Conservation (phyloP, 2,113 vertebrate genomes). For the Potamarius usumacintae region DNA sequence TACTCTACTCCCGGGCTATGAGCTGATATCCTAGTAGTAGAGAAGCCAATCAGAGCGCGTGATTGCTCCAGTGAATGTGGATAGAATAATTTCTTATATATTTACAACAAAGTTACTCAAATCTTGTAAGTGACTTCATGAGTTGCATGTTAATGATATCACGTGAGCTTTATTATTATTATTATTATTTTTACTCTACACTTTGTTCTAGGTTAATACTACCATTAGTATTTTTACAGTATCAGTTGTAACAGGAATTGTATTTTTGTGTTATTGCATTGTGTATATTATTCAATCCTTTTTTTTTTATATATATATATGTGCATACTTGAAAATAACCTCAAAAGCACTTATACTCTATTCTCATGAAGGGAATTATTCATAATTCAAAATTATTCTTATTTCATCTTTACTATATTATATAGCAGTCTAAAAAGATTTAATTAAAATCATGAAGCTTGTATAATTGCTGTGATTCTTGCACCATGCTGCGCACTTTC, state of each 20-base stretch:
- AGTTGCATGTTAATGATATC: not conserved
- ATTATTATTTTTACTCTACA: not conserved
- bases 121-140: not conserved
- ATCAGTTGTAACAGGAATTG: not conserved
- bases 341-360: not conserved
- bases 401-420: not conserved
- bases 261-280: not conserved
- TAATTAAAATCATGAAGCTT: conserved; percentile 35
- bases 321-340: conserved; percentile 29
- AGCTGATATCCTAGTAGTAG: too few relatives aligned
- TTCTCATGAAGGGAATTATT: not conserved
- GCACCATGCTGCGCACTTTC: too few relatives aligned
- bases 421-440: not conserved
- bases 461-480: not conserved
- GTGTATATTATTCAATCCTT: not conserved
- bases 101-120: not conserved
- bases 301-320: not conserved
- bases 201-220: not conserved
- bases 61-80: too few relatives aligned
- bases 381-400: not conserved
- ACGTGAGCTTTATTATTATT: not conserved
- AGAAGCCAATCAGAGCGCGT: too few relatives aligned
- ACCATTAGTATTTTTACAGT: not conserved
- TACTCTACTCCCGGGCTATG: too few relatives aligned
- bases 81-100: too few relatives aligned